Evolutionary conservation across 2,888 invertebrate genomes (phyloP).

Genomic region (Listrodromus nycthemerus): DNA sequence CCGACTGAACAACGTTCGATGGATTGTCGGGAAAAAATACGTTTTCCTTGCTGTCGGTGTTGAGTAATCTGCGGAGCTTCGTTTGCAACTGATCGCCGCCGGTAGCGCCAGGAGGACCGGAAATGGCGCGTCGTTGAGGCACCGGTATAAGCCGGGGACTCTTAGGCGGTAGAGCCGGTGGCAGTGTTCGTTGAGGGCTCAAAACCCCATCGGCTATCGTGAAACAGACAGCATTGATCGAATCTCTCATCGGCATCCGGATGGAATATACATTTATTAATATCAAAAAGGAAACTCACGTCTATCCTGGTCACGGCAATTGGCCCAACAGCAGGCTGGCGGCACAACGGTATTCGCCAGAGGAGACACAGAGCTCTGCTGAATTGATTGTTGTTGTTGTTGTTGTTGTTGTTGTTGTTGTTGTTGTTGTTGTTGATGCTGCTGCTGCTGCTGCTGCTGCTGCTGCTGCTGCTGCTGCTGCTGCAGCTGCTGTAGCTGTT

Average conservation of each 20-base stretch:
- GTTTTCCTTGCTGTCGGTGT: conserved; percentile 91
- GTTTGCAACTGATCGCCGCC: conserved; percentile 90
- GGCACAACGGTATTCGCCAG: conserved; percentile 70
- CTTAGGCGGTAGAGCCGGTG: conserved; percentile 85
- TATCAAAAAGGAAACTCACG: conserved; percentile 73
- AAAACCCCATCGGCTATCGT: conserved; percentile 76
- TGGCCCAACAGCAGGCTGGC: conserved; percentile 81
- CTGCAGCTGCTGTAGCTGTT: conserved; percentile 54
- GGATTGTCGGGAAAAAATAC: conserved; percentile 86
- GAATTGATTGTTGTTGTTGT: conserved; percentile 65
- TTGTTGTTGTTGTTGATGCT: conserved; percentile 43
- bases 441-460: conserved; percentile 60
- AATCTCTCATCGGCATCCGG: neutral
- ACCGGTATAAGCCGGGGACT: conserved; percentile 85
- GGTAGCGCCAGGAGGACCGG: conserved; percentile 79
- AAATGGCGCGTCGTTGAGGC: conserved; percentile 81
- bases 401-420: conserved; percentile 57
- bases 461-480: conserved; percentile 62
- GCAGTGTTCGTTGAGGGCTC: conserved; percentile 81
- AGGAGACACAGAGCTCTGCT: conserved; percentile 73
- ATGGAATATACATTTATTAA: neutral
- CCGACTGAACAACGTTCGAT: conserved; percentile 66
- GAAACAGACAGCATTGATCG: neutral
- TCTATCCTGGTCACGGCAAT: conserved; percentile 83
- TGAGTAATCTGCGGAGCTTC: conserved; percentile 91